Conservation (phyloP, 2,113 vertebrate genomes). For the Mustelus asterias region DNA sequence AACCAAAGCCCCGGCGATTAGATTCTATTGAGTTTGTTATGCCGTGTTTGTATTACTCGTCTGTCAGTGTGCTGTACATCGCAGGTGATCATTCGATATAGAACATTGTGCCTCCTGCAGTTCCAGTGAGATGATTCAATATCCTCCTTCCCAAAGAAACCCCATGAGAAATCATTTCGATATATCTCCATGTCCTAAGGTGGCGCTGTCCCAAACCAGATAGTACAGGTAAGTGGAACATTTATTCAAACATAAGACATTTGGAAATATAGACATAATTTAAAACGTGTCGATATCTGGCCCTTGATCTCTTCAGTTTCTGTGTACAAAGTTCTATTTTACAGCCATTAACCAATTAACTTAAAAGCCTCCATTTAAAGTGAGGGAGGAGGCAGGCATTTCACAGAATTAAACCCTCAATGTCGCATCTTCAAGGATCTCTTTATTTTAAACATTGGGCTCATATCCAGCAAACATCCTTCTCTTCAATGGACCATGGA, state of each 20-base stretch:
- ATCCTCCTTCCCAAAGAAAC: not conserved
- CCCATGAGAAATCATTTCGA: not conserved
- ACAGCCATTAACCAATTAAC: not conserved
- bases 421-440: not conserved
- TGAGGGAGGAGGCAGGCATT: not conserved
- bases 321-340: not conserved
- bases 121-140: not conserved
- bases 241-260: not conserved
- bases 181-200: slow-evolving; percentile 21
- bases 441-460: not conserved
- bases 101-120: not conserved
- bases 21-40: not conserved
- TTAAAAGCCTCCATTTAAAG: not conserved
- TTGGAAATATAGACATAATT: not conserved
- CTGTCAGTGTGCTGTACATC: not conserved
- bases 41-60: not conserved
- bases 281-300: not conserved
- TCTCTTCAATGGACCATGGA: not conserved
- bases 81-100: not conserved
- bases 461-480: not conserved
- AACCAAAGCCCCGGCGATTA: not conserved
- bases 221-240: not conserved
- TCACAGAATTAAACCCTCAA: not conserved
- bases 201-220: slow-evolving; percentile 31
- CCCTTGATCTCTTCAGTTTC: not conserved